A percentile compares a stretch with the other conserved stretches of the same genome.
Evolutionary conservation across 2,797 vertebrate genomes (phyloP).

Genomic region (Periophthalmus magnuspinnatus): DNA sequence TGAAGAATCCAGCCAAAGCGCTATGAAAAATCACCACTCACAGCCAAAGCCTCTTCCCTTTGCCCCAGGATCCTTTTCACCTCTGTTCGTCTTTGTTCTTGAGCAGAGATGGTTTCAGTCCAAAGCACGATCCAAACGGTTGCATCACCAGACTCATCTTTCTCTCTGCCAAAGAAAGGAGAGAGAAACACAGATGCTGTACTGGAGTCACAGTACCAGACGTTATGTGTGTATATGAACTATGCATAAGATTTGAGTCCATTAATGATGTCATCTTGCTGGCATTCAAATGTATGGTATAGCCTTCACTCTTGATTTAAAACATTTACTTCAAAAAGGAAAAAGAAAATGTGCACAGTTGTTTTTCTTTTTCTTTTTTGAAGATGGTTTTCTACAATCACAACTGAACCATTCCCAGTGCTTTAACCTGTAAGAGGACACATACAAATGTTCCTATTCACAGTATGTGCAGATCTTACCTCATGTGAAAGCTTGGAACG

Average conservation of each 20-base stretch:
- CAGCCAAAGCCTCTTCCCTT: not conserved
- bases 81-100: conserved; percentile 5
- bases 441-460: not conserved
- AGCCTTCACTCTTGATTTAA: too few species aligned
- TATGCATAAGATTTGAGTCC: too few species aligned
- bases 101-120: conserved; percentile 8
- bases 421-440: not conserved
- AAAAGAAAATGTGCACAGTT: too few species aligned
- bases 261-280: too few species aligned
- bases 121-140: conserved; percentile 8
- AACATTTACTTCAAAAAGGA: too few species aligned
- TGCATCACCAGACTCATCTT: not conserved
- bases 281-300: too few species aligned
- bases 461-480: too few species aligned
- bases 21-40: not conserved
- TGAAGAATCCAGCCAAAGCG: conserved; percentile 2
- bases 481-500: too few species aligned
- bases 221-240: not conserved
- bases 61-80: not conserved
- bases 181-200: not conserved
- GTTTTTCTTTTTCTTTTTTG: too few species aligned
- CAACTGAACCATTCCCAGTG: too few species aligned
- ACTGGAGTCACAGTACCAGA: not conserved
- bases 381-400: too few species aligned
- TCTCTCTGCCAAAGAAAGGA: not conserved